A percentile compares a stretch with the other conserved stretches of the same genome.
Conservation (phyloP, 2,888 invertebrate species). For the Fragum sueziense region DNA sequence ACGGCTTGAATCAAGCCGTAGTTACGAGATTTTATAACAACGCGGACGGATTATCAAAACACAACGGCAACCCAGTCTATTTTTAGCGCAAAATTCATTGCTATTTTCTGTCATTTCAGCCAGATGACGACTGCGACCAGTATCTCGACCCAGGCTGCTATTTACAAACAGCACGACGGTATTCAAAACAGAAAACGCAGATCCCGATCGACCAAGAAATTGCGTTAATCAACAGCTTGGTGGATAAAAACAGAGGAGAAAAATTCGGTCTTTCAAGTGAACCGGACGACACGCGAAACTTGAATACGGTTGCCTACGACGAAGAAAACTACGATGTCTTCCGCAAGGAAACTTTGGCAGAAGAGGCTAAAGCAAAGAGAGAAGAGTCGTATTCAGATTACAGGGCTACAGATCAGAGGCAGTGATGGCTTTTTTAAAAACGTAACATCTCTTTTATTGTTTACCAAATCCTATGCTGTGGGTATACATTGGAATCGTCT, state of each 20-base stretch:
- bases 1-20: too few relatives aligned
- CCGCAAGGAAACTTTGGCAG: background rate
- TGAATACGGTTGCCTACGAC: background rate
- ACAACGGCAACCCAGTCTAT: too few relatives aligned
- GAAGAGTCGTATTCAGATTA: too few relatives aligned
- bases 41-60: too few relatives aligned
- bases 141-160: background rate
- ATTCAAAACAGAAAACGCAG: background rate
- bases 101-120: background rate
- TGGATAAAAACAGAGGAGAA: background rate
- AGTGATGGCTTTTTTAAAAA: too few relatives aligned
- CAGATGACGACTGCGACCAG: background rate
- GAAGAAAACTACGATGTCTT: background rate
- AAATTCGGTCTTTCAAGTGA: background rate
- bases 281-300: background rate
- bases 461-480: too few relatives aligned
- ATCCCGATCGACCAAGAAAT: background rate
- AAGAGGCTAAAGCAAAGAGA: background rate
- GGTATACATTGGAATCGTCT: too few relatives aligned
- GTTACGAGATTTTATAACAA: too few relatives aligned
- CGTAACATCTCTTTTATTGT: too few relatives aligned
- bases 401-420: too few relatives aligned
- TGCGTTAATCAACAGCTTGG: background rate
- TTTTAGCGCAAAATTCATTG: too few relatives aligned
- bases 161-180: background rate